Evolutionary conservation across 2,113 vertebrate genomes (phyloP).

Genomic region (Rostratula benghalensis): DNA sequence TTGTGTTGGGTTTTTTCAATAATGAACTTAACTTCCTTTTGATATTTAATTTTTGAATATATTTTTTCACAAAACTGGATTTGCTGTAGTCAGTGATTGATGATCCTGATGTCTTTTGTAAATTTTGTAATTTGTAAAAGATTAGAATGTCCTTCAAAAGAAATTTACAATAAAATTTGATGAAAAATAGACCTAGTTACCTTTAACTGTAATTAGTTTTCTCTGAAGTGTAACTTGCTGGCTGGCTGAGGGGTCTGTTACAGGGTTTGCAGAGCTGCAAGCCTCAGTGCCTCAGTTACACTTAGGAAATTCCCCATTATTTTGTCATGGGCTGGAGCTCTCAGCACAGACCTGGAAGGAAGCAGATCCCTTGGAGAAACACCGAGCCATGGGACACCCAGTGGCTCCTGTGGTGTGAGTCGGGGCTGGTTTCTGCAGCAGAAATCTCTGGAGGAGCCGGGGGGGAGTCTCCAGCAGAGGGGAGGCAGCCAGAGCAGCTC

Average conservation of each 20-base stretch:
- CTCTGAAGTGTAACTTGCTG: neutral
- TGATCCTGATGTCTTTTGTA: constrained; percentile 37
- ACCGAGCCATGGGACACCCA: neutral
- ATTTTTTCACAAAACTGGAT: constrained; percentile 67
- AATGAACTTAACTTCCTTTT: constrained; percentile 61
- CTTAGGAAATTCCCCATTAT: neutral
- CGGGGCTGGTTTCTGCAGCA: neutral
- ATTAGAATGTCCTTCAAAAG: neutral
- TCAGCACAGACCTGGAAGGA: rapidly evolving
- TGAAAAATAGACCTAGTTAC: neutral
- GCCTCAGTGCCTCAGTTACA: neutral
- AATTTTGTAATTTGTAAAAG: constrained; percentile 57
- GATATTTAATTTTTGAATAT: constrained; percentile 69
- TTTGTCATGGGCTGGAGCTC: neutral
- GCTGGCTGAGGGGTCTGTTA: neutral
- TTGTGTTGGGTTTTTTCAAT: neutral
- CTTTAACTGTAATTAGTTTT: neutral
- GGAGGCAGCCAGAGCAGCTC: neutral
- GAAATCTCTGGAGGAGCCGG: neutral
- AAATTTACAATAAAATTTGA: constrained; percentile 43
- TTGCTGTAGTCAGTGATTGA: constrained; percentile 26
- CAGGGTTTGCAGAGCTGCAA: neutral
- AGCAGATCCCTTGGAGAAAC: neutral
- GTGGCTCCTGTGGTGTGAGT: too few relatives aligned
- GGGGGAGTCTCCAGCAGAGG: neutral